phyloP scores from a whole-genome alignment of 1,140 invertebrate species.

The Drosophila bocki region DNA sequence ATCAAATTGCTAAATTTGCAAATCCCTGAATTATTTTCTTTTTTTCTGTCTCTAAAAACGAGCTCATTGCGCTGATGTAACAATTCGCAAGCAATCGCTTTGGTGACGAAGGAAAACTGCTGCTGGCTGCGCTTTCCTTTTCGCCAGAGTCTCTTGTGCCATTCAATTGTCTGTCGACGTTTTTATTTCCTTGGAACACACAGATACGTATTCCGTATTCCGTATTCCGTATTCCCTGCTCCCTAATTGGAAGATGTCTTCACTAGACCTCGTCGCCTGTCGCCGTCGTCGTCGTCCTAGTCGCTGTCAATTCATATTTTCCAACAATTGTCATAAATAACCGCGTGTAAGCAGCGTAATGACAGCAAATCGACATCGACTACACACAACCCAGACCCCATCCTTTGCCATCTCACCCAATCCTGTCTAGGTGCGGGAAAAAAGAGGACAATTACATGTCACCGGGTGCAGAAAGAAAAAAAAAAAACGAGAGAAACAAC shows the following conservation, averaged over 20 bases:
- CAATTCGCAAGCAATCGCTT: constrained; percentile 81
- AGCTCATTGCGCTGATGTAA: constrained; percentile 73
- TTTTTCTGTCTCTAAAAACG: constrained; percentile 3
- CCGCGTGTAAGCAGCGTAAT: constrained; percentile 77
- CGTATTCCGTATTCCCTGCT: constrained; percentile 29
- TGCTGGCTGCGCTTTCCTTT: constrained; percentile 61
- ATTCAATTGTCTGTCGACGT: constrained; percentile 84
- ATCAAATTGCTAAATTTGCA: constrained; percentile 64
- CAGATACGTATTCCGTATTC: constrained; percentile 20
- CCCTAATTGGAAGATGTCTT: constrained; percentile 80
- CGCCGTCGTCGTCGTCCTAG: constrained; percentile 43
- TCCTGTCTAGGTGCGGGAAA: constrained; percentile 34
- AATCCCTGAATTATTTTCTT: constrained; percentile 28
- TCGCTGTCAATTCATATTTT: constrained; percentile 83
- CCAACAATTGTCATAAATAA: constrained; percentile 84
- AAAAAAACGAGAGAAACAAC: constrained; percentile 46
- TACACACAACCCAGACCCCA: constrained; percentile 1
- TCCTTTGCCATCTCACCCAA: constrained; percentile 10
- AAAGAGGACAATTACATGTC: constrained; percentile 53
- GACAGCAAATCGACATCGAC: constrained; percentile 71
- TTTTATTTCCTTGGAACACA: constrained; percentile 75
- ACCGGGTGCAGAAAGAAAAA: constrained; percentile 16
- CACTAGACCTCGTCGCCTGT: constrained; percentile 46
- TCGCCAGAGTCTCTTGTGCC: constrained; percentile 48
- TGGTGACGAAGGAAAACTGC: constrained; percentile 22